phyloP scores from a whole-genome alignment of 92 coral and sea anemone species.

The Nematostella vectensis region DNA sequence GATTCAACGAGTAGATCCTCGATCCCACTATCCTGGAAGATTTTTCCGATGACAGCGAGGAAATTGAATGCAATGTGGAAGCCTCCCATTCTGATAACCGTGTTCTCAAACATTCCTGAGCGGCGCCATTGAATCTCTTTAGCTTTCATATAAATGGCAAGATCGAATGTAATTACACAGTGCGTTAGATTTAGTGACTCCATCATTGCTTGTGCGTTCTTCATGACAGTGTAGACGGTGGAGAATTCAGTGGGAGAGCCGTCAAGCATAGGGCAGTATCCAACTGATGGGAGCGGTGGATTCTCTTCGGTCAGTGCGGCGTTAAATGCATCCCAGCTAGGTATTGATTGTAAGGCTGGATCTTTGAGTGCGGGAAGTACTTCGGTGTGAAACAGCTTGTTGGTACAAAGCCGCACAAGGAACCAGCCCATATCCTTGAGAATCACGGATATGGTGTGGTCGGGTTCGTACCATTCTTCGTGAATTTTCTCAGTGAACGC shows the following conservation, averaged over 20 bases:
- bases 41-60: constrained; percentile 54
- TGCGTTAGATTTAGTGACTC: constrained; percentile 13
- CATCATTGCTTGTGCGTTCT: constrained; percentile 36
- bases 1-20: constrained; percentile 50
- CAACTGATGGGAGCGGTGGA: constrained; percentile 23
- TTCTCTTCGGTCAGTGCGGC: constrained; percentile 21
- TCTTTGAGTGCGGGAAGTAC: constrained; percentile 22
- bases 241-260: constrained; percentile 45
- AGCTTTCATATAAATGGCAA: constrained; percentile 48
- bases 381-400: constrained; percentile 31
- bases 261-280: constrained; percentile 56
- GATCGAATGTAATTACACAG: constrained; percentile 53
- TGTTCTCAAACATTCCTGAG: constrained; percentile 28
- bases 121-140: constrained; percentile 49
- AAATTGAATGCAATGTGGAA: constrained; percentile 51
- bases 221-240: constrained; percentile 45
- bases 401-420: no score
- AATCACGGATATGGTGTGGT: constrained; percentile 11
- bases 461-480: constrained; percentile 23
- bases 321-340: constrained; percentile 59
- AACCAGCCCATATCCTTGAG: no score
- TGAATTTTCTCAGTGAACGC: constrained; percentile 23
- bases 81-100: constrained; percentile 53
- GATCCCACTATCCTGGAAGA: constrained; percentile 38
- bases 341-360: constrained; percentile 23